These are phyloP conservation scores for Pseudolycoriella hygida DNA, from an alignment of 2,888 invertebrate genomes.

Conservation along the genomic window DNA sequence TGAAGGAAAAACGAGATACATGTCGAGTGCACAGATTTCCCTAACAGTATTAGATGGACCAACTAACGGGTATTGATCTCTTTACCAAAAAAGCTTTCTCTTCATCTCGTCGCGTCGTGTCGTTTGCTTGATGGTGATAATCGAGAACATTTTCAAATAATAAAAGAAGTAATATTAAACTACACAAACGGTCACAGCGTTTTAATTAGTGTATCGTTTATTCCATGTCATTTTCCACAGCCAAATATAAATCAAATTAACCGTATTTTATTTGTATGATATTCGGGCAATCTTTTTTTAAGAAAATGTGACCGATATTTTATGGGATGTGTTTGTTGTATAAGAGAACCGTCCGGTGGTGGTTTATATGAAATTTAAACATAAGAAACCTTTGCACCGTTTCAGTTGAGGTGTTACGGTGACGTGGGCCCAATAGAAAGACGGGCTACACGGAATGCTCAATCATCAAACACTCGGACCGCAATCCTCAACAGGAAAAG, in stretches of 20 bases:
- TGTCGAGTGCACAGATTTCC: too few species aligned
- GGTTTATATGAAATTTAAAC: neutral
- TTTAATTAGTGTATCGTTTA: too few species aligned
- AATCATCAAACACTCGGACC: constrained; percentile 12
- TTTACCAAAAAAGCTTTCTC: neutral
- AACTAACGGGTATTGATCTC: neutral
- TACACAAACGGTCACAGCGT: too few species aligned
- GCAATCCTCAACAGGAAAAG: constrained; percentile 17
- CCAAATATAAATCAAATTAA: too few species aligned
- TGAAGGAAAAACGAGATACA: too few species aligned
- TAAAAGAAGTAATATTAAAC: too few species aligned
- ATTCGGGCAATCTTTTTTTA: neutral
- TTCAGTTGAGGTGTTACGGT: constrained; percentile 1
- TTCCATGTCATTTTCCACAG: too few species aligned
- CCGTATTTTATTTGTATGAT: too few species aligned
- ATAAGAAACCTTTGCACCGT: neutral
- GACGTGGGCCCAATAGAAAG: neutral
- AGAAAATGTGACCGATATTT: neutral
- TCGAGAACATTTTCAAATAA: too few species aligned
- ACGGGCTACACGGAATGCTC: neutral
- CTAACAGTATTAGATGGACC: neutral
- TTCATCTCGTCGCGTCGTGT: neutral
- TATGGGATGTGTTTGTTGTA: neutral
- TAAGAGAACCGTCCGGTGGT: neutral
- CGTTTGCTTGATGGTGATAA: too few species aligned